Base-by-base conservation (phyloP, 1,140 invertebrate genomes). In the Mactra quadrangularis region DNA sequence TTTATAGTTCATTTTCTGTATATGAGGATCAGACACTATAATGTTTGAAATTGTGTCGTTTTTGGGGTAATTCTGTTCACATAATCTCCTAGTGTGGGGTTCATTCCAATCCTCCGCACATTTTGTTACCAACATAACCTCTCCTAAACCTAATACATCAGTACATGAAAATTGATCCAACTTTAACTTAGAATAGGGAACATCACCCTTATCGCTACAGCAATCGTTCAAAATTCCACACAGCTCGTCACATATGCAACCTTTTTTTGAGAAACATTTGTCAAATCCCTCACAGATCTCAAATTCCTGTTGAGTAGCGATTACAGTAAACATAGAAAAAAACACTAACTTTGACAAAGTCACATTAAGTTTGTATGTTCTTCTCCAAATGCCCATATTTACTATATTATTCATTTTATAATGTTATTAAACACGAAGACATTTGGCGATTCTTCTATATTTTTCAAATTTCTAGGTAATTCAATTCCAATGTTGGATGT, bases 161-260 rank as follows among this genome's bases (percentile, higher is more conserved):
- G 31, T 33, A 11, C 13, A 17, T 6, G 31, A n/a, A 3, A 27
- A 66, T 66, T 35, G 25, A 27, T 31, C 15, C n/a, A 1, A 19
- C 19, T 33, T 41, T 33, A 15, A 66, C 62, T 35, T 31, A 41
- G 1, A 31, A 35, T 35, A 38, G 38, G 15, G 31, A n/a, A 27
- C 3, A 27, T 17, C 29, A 27, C 6, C 27, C 1, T 6, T 31
- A 19, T 41, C 19, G 17, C 31, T 66, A 33, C 62, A 66, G 27
- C 62, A 66, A 66, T 66, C 62, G 2, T 41, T 27, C 35, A n/a
- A n/a, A 11, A 66, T 17, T 19, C 19, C 19, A 41, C 62, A 66
- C 35, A 33, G n/a, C 31, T 15, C 19, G 31, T 66, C 62, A 41
- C 62, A 66, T 35, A 19, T n/a, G 31, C 62, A 66, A 31, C 38